Base-by-base conservation (phyloP, 2,113 vertebrate species). In the Proterorhinus semilunaris region DNA sequence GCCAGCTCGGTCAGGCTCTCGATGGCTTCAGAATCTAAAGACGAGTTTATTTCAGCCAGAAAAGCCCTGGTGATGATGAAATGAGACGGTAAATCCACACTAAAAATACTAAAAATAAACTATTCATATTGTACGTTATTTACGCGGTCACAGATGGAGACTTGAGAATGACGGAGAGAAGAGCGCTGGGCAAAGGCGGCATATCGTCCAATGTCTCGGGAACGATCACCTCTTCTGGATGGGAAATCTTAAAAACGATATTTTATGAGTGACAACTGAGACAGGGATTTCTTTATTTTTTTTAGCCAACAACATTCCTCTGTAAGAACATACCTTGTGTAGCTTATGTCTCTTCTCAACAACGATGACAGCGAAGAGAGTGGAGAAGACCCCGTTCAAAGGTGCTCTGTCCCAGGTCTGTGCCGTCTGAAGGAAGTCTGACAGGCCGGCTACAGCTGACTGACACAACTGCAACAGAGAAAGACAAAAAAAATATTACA, bases 331-430 rank as follows among this genome's bases (percentile, higher is more conserved):
- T 42, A 98, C 97, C 95, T 97, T 95, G 52, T 90, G 93, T 0
- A 98, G 88, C 7, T 62, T 43, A 66, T 91, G 83, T 61, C 79
- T 94, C 48, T 93, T 95, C 76, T 98, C 97, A 27, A 95, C 94
- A 15, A 99, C 62, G 48, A 93, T 80, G 4, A 93, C 90, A 0
- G 95, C 96, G 6, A 95, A 89, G 27, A 98, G 74, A 5, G 94
- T 96, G 1, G 96, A 95, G 59, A 97, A 90, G 13, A 96, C 70
- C 1, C 92, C 93, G 0, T 71, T 84, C 69, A 94, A 90, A 67
- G 94, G 89, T 0, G 68, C 82, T 0, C 62, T 62, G 5, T 89
- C 80, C 88, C 93, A 93, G 15, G 62, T 70, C 68, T 95, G 95
- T 8, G 95, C 83, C 0, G 88, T 63, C 6, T 78, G 79, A 52